These are phyloP conservation scores for Ophion ventricosus DNA, from an alignment of 2,888 invertebrate species.

Conservation along the genomic window DNA sequence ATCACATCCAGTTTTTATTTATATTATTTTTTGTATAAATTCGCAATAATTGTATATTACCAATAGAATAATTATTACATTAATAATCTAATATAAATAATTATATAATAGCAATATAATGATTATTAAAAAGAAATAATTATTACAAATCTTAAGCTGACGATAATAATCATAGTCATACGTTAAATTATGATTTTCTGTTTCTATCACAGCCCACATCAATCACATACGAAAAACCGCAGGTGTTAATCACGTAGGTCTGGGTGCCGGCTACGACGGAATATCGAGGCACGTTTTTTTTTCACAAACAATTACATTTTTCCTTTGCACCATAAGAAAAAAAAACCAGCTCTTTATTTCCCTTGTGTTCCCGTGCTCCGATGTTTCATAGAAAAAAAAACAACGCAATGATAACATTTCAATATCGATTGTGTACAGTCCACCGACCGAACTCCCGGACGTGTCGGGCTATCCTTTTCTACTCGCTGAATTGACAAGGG, in stretches of 20 bases:
- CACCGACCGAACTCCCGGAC: constrained; percentile 85
- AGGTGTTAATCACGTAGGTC: constrained; percentile 88
- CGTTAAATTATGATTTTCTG: constrained; percentile 1
- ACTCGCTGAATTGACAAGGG: constrained; percentile 86
- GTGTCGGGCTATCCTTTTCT: constrained; percentile 86
- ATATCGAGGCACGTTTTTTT: constrained; percentile 83
- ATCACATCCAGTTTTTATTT: too few species aligned
- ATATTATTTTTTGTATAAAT: not conserved
- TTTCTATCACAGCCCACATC: constrained; percentile 84
- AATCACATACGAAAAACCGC: constrained; percentile 87
- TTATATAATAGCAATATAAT: too few species aligned
- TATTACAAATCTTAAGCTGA: not conserved
- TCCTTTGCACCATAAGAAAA: not conserved
- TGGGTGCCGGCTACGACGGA: constrained; percentile 86
- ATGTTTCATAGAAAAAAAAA: not conserved
- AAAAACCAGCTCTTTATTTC: constrained; percentile 19
- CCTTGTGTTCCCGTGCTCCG: constrained; percentile 2
- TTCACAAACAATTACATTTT: constrained; percentile 13
- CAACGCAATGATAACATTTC: not conserved
- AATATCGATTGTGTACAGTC: constrained; percentile 75
- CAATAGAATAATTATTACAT: too few species aligned
- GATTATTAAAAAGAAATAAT: not conserved
- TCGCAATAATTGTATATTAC: too few species aligned
- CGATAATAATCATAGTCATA: not conserved
- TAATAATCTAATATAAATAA: too few species aligned